Evolutionary conservation across 2,888 invertebrate genomes (phyloP).

Genomic region (Tanaodytes sp.): DNA sequence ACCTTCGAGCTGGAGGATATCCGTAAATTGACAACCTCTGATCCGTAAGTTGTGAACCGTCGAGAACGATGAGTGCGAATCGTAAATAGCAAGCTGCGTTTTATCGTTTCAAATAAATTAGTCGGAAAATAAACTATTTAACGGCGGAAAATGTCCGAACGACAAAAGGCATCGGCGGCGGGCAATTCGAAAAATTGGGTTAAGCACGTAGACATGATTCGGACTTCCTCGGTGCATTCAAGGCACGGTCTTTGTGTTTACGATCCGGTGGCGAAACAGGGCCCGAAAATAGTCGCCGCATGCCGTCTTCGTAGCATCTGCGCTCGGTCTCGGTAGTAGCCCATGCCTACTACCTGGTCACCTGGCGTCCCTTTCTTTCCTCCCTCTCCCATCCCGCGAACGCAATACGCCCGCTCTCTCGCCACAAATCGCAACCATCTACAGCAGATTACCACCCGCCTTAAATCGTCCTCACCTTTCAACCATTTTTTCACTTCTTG

Average conservation of each 20-base stretch:
- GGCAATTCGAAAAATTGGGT: slow-evolving; percentile 39
- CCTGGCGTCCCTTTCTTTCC: slow-evolving; percentile 40
- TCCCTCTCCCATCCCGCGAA: slow-evolving; percentile 1
- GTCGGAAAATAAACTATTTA: too few species aligned
- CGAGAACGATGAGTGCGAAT: too few species aligned
- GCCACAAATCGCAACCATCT: slow-evolving; percentile 23
- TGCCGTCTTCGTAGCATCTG: slow-evolving; percentile 40
- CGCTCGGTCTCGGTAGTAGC: slow-evolving; percentile 26
- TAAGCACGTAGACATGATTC: slow-evolving; percentile 44
- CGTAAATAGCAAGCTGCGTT: too few species aligned
- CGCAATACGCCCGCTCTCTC: slow-evolving; percentile 30
- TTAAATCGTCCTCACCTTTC: too few species aligned
- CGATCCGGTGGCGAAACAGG: slow-evolving; percentile 32
- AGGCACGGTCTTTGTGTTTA: slow-evolving; percentile 37
- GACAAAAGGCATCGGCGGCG: slow-evolving; percentile 20
- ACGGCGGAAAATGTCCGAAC: slow-evolving; percentile 2
- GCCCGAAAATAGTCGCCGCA: slow-evolving; percentile 41
- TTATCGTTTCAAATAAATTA: too few species aligned
- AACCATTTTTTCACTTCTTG: too few species aligned
- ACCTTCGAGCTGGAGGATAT: too few species aligned
- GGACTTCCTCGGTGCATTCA: slow-evolving; percentile 39
- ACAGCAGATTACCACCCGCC: slow-evolving; percentile 34
- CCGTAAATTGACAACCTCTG: too few species aligned
- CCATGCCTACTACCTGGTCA: slow-evolving; percentile 45
- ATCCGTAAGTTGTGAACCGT: too few species aligned